A percentile compares a stretch with the other conserved stretches of the same genome.
Conservation (phyloP, 2,113 vertebrate genomes). For the Forbesichthys agassizii region DNA sequence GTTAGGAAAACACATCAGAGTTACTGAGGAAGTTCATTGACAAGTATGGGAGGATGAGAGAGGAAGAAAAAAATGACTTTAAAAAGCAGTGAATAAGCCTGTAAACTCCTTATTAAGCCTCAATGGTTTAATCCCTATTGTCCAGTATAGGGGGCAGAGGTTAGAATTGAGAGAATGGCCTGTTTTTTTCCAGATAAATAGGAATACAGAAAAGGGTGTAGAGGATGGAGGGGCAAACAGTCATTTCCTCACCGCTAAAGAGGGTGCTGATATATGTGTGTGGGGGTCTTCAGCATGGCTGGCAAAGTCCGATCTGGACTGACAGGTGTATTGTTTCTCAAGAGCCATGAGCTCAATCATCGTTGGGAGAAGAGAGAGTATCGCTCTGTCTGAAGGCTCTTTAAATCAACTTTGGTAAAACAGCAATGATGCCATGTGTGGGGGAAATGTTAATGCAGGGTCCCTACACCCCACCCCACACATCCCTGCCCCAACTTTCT, state of each 20-base stretch:
- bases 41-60: conserved; percentile 40
- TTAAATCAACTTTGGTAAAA: conserved; percentile 87
- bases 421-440: conserved; percentile 81
- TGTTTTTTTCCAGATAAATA: too few relatives aligned
- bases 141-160: conserved; percentile 35
- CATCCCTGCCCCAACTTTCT: too few relatives aligned
- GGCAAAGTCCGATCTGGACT: conserved; percentile 85
- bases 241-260: neutral
- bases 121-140: conserved; percentile 61
- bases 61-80: neutral
- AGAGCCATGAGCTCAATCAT: conserved; percentile 87
- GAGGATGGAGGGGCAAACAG: neutral
- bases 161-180: too few relatives aligned
- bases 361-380: conserved; percentile 83
- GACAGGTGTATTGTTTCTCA: conserved; percentile 92
- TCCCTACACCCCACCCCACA: neutral
- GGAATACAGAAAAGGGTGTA: neutral
- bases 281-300: conserved; percentile 74
- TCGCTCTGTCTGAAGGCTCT: conserved; percentile 83
- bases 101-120: conserved; percentile 75
- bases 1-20: conserved; percentile 46
- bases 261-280: neutral
- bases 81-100: conserved; percentile 44
- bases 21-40: conserved; percentile 46
- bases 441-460: conserved; percentile 11